Percentiles rank a stretch among this genome's conserved stretches.
Evolutionary conservation across 1,140 invertebrate species (phyloP).

Genomic region (Sarcophaga peregrina): DNA sequence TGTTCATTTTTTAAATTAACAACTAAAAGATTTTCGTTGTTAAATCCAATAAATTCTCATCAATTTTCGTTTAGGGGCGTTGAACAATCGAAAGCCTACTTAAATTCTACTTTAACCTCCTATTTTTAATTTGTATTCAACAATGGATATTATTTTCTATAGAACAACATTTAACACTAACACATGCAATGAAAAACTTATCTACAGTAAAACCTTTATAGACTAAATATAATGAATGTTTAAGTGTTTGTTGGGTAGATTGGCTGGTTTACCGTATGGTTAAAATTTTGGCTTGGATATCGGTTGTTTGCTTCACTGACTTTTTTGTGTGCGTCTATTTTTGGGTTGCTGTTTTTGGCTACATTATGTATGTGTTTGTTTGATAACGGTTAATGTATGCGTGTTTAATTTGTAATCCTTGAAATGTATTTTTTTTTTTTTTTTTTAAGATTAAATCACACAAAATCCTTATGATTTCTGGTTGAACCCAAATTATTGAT

Average conservation of each 20-base stretch:
- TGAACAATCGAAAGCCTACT: conserved; percentile 11
- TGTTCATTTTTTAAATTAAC: too few species aligned
- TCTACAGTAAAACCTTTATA: neutral
- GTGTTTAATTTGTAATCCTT: conserved; percentile 2
- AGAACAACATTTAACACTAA: neutral
- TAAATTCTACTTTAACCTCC: neutral
- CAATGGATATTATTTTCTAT: neutral
- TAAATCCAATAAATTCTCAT: conserved; percentile 14
- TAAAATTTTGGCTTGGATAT: too few species aligned
- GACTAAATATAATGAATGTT: neutral
- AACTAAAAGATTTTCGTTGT: neutral
- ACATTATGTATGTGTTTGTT: too few species aligned
- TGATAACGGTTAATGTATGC: too few species aligned
- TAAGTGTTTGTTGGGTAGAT: neutral
- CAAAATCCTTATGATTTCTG: conserved; percentile 15
- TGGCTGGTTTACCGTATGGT: too few species aligned
- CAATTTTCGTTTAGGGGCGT: conserved; percentile 3
- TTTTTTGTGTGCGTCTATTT: neutral
- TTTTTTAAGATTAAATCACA: neutral
- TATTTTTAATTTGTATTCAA: neutral
- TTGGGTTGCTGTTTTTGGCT: too few species aligned
- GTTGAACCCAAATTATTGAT: conserved; percentile 15
- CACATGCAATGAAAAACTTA: too few species aligned
- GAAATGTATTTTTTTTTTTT: too few species aligned
- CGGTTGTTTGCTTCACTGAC: too few species aligned